Evolutionary conservation across 2,888 invertebrate species (phyloP), one percentile per base, ranked within the genome.

Genomic region (Thelaira solivaga): DNA sequence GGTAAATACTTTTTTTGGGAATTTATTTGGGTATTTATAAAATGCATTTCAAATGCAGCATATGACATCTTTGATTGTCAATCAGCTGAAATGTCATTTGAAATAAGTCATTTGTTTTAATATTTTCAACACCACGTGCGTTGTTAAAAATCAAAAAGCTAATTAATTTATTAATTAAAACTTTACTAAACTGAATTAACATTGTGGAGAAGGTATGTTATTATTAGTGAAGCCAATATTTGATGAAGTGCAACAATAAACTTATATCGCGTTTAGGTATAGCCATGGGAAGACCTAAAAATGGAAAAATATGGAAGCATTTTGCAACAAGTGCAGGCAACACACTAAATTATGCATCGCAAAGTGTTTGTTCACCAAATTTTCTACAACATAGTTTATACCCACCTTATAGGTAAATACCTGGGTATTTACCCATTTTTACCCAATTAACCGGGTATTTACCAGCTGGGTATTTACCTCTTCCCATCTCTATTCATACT

Each of bases 271-370:
- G 1, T 49, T 65, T 29, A 65, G 64, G 16, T 51, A 41, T 41
- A 51, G 39, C 16, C 49, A 64, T 39, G 51, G 65, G 65, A 65
- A 65, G 51, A 65, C 41, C 65, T 41, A 41, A 8, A 41, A 57
- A 67, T 45, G 43, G 8, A 43, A 53, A 53, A 67, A 67, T 31
- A 22, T 67, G 22, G 22, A 67, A 67, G 67, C 43, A 55, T 55
- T 55, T 67, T 55, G 45, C 43, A 67, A 55, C 53, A 67, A 67
- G 45, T 67, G 55, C 67, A 45, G 10, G 55, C 67, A 55, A 34
- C 53, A 43, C 51, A n/a, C n/a, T n/a, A n/a, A n/a, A n/a, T n/a
- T n/a, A n/a, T n/a, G n/a, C n/a, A n/a, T n/a, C n/a, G n/a, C n/a
- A n/a, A n/a, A n/a, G n/a, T n/a, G n/a, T n/a, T n/a, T n/a, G n/a